A percentile compares a stretch with the other conserved stretches of the same genome.
These are phyloP conservation scores for Callospermophilus lateralis DNA, from an alignment of 2,113 vertebrate genomes.

Conservation along the genomic window DNA sequence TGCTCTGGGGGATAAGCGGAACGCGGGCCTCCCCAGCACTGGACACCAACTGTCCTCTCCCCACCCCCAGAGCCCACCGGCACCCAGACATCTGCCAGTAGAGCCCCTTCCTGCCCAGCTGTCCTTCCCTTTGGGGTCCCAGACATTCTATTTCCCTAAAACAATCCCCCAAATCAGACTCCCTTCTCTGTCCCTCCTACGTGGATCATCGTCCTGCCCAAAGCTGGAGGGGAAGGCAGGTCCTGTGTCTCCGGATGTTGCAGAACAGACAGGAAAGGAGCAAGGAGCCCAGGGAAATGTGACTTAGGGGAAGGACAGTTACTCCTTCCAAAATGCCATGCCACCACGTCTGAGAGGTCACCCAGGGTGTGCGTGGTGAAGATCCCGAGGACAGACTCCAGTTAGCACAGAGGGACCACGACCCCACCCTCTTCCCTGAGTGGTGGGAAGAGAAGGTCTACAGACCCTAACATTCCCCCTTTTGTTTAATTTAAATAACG, in stretches of 20 bases:
- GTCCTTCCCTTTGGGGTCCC: neutral
- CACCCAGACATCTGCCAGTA: fast-evolving
- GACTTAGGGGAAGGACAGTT: neutral
- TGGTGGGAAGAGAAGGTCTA: neutral
- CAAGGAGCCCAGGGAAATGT: neutral
- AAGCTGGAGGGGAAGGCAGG: too few relatives aligned
- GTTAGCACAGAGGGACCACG: neutral
- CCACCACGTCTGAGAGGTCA: neutral
- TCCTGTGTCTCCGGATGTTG: neutral
- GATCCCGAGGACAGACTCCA: neutral
- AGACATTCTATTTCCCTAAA: neutral
- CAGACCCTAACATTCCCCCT: too few relatives aligned
- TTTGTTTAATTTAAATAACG: too few relatives aligned
- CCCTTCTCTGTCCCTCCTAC: neutral
- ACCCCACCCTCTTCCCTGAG: neutral
- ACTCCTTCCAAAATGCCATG: neutral
- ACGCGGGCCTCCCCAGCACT: neutral
- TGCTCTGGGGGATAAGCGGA: neutral
- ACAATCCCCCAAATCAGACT: neutral
- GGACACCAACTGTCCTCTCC: neutral
- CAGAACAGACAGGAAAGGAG: neutral
- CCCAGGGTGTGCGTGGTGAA: neutral
- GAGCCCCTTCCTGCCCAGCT: neutral
- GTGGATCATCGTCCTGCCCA: neutral
- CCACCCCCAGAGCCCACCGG: neutral